Evolutionary conservation across 2,888 invertebrate genomes (phyloP).

Genomic region (Cataglyphis livida): DNA sequence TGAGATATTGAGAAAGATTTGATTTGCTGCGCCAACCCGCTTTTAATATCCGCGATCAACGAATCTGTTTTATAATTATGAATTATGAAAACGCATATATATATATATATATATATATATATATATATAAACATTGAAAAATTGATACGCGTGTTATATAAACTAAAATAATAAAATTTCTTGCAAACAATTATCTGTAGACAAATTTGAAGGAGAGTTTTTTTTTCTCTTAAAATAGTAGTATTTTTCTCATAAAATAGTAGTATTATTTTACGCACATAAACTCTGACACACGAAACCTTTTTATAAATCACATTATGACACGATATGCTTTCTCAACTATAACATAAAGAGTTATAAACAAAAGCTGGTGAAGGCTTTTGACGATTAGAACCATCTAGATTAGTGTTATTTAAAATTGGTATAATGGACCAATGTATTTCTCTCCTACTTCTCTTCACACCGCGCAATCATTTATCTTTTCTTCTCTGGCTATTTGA

Average conservation of each 20-base stretch:
- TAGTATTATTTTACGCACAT: neutral
- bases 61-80: neutral
- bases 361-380: neutral
- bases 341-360: neutral
- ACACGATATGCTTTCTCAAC: neutral
- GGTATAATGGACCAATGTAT: neutral
- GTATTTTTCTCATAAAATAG: neutral
- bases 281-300: neutral
- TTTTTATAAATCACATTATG: neutral
- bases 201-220: neutral
- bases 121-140: neutral
- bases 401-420: slow-evolving; percentile 6
- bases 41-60: neutral
- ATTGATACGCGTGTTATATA: neutral
- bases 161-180: neutral
- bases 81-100: neutral
- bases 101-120: neutral
- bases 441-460: neutral
- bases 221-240: neutral
- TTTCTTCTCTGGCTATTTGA: slow-evolving; percentile 5
- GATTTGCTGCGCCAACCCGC: neutral
- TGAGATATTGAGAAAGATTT: slow-evolving; percentile 43
- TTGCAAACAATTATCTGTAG: neutral
- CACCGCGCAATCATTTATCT: neutral
- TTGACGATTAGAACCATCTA: neutral